Evolutionary conservation across 2,113 vertebrate species (phyloP).

Genomic region (Laticauda colubrina): DNA sequence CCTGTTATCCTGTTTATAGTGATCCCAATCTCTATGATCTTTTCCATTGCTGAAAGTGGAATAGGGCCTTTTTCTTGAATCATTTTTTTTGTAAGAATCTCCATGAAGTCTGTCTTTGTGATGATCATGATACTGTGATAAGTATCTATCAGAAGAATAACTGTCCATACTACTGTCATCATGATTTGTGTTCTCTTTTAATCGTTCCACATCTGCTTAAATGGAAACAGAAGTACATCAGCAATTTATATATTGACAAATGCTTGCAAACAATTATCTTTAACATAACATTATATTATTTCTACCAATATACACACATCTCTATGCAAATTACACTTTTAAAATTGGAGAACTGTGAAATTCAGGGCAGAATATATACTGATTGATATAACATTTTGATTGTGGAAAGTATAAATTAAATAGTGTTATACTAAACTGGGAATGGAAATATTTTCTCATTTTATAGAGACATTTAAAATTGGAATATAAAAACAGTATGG

Average conservation of each 20-base stretch:
- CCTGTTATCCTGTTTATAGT: constrained; percentile 88
- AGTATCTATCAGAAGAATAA: constrained; percentile 90
- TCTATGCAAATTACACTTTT: background rate
- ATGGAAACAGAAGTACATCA: constrained; percentile 29
- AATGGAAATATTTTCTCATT: background rate
- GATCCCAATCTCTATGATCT: constrained; percentile 92
- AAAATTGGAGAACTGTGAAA: background rate
- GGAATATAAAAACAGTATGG: background rate
- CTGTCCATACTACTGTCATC: constrained; percentile 97
- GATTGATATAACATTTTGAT: background rate
- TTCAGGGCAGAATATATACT: background rate
- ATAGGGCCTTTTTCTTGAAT: constrained; percentile 89
- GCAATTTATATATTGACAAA: background rate
- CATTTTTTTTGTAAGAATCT: constrained; percentile 83
- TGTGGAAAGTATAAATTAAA: background rate
- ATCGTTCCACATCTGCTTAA: constrained; percentile 83
- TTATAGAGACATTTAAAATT: background rate
- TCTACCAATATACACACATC: background rate
- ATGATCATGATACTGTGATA: constrained; percentile 82
- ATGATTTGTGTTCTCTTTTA: constrained; percentile 89
- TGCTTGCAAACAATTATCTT: background rate
- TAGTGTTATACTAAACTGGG: background rate
- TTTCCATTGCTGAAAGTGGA: constrained; percentile 94
- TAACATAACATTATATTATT: background rate
- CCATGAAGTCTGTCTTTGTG: constrained; percentile 84